phyloP scores from a whole-genome alignment of 2,797 vertebrate genomes.

The Eulemur mongoz region DNA sequence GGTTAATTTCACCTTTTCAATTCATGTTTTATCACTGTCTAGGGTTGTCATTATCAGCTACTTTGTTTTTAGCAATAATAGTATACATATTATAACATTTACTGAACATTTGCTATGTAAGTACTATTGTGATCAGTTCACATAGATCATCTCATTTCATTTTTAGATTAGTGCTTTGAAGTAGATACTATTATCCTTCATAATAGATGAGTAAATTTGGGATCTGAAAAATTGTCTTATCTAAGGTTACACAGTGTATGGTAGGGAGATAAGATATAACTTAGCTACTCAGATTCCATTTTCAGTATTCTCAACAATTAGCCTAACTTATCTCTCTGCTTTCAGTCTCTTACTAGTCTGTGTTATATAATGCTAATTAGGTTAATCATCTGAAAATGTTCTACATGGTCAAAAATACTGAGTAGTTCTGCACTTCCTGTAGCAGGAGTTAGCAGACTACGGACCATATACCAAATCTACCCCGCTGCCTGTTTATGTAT shows the following conservation, averaged over 20 bases:
- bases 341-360: background rate
- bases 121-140: background rate
- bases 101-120: background rate
- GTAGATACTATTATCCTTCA: background rate
- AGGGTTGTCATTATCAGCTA: background rate
- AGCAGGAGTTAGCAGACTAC: background rate
- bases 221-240: background rate
- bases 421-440: background rate
- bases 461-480: background rate
- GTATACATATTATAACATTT: background rate
- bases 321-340: background rate
- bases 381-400: conserved; percentile 28
- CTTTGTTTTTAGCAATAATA: background rate
- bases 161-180: background rate
- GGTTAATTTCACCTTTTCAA: conserved; percentile 13
- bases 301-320: background rate
- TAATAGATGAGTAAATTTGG: background rate
- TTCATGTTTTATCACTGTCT: conserved; percentile 36
- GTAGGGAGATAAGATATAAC: conserved; percentile 16
- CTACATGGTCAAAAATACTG: background rate
- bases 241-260: background rate
- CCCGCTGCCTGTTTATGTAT: background rate
- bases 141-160: background rate
- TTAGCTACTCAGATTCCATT: conserved; percentile 14
- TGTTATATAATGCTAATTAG: background rate